Evolutionary conservation across 2,888 invertebrate genomes (phyloP), one percentile per base, ranked within the genome.

Genomic region (Morinoia aosen): DNA sequence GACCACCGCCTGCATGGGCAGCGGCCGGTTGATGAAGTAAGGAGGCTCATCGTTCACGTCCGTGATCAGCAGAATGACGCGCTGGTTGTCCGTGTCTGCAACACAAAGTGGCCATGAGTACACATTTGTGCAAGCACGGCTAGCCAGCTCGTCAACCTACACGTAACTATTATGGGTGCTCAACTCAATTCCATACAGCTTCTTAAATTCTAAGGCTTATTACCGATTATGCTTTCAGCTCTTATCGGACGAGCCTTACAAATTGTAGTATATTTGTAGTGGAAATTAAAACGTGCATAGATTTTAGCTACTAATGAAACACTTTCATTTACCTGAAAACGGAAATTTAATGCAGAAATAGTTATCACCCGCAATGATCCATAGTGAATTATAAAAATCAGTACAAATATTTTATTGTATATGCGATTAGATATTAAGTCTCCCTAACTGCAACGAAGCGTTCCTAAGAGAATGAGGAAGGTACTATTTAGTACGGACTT

Each of bases 41-140:
- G 99, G 99, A 0, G 98, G 98, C 97, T 99, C 99, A 97, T 99
- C 99, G 97, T 99, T 99, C 95, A 99, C 98, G 97, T 99, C 99
- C 97, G 98, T 98, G 97, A 99, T 98, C 97, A 98, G 98, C 97
- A 99, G 99, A 97, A 99, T 99, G 95, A 99, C 99, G 95, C 99
- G 98, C 97, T 99, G 99, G 97, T 99, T 99, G 98, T 99, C 99
- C 97, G 99, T 99, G 97, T 98, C 98, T 99, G 98, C 96, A 98
- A 97, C 97, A 97, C 96, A 95, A 39, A 95, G 90, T 76, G 57
- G 39, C 16, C 76, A 96, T 90, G n/a, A 88, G 11, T 88, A 90
- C 91, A 96, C 96, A 76, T 76, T 39, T 58, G 16, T 40, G n/a
- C 3, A 58, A 40, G 58, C 95, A 90, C 10, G 19, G 19, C 58